Evolutionary conservation across 1,140 invertebrate species (phyloP).

Genomic region (Holcopasites calliopsidis): DNA sequence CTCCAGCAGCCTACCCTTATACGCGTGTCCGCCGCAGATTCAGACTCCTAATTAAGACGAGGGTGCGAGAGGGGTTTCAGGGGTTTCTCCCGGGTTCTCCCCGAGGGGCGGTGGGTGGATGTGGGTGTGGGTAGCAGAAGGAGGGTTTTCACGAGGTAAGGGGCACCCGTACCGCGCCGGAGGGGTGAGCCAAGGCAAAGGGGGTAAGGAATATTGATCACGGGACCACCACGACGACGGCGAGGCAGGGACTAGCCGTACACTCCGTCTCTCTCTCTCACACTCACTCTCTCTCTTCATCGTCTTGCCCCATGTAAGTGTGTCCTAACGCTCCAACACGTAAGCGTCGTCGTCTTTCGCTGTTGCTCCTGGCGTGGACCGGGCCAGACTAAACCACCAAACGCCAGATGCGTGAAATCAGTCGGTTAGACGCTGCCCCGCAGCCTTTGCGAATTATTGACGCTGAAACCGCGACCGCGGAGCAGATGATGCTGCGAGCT

Average conservation of each 20-base stretch:
- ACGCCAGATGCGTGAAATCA: slow-evolving; percentile 79
- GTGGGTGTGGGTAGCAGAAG: slow-evolving; percentile 53
- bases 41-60: slow-evolving; percentile 84
- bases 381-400: slow-evolving; percentile 74
- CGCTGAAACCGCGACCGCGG: slow-evolving; percentile 66
- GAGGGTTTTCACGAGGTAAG: slow-evolving; percentile 64
- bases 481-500: slow-evolving; percentile 56
- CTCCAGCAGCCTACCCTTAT: slow-evolving; percentile 77
- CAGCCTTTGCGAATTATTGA: slow-evolving; percentile 71
- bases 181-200: slow-evolving; percentile 77
- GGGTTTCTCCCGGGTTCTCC: slow-evolving; percentile 71
- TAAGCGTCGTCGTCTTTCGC: slow-evolving; percentile 49
- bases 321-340: slow-evolving; percentile 39
- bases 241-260: slow-evolving; percentile 70
- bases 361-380: slow-evolving; percentile 41
- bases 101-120: slow-evolving; percentile 45
- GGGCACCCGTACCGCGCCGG: slow-evolving; percentile 65
- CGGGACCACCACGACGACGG: slow-evolving; percentile 69
- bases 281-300: slow-evolving; percentile 11
- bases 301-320: slow-evolving; percentile 33
- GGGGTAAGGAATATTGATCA: slow-evolving; percentile 81
- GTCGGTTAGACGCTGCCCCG: slow-evolving; percentile 71
- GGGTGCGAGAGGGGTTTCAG: slow-evolving; percentile 78
- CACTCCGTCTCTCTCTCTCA: slow-evolving; percentile 46
- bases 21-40: slow-evolving; percentile 85